Percentiles rank a stretch among this genome's conserved stretches.
phyloP scores from a whole-genome alignment of 2,888 invertebrate species.

The Cephus nigrinus region DNA sequence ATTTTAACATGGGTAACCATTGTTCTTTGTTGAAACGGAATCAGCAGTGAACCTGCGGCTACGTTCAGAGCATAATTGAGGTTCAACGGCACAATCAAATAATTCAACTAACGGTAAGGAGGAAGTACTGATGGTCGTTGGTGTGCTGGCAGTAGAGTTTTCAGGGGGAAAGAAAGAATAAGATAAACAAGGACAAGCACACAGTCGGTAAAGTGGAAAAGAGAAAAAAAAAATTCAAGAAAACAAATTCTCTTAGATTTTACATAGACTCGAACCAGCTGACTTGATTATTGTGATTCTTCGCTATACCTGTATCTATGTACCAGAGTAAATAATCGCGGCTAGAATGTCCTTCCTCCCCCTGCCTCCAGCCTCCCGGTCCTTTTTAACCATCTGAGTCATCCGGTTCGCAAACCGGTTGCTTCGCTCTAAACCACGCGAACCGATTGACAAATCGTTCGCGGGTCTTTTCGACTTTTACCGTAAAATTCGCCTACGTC shows the following conservation, averaged over 20 bases:
- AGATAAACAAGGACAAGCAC: neutral
- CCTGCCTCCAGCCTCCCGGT: neutral
- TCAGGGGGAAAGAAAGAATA: neutral
- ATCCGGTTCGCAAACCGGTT: neutral
- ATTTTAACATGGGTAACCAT: neutral
- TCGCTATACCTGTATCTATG: neutral
- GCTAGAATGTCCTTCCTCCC: neutral
- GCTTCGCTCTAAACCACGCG: neutral
- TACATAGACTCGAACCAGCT: neutral
- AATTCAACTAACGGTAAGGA: neutral
- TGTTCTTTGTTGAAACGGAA: neutral
- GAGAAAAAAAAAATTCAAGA: too few species aligned
- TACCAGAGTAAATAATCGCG: neutral
- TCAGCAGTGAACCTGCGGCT: neutral
- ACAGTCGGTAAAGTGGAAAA: rapidly evolving
- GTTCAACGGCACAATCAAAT: neutral
- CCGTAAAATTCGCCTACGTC: neutral
- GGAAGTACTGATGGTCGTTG: neutral
- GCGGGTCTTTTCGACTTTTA: neutral
- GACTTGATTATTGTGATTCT: neutral
- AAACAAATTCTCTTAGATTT: neutral
- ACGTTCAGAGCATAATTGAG: neutral
- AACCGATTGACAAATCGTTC: neutral
- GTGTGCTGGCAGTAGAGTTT: neutral
- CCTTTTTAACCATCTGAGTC: neutral